Evolutionary conservation across 1,140 invertebrate genomes (phyloP).

Genomic region (Dolichoris vasculosae): DNA sequence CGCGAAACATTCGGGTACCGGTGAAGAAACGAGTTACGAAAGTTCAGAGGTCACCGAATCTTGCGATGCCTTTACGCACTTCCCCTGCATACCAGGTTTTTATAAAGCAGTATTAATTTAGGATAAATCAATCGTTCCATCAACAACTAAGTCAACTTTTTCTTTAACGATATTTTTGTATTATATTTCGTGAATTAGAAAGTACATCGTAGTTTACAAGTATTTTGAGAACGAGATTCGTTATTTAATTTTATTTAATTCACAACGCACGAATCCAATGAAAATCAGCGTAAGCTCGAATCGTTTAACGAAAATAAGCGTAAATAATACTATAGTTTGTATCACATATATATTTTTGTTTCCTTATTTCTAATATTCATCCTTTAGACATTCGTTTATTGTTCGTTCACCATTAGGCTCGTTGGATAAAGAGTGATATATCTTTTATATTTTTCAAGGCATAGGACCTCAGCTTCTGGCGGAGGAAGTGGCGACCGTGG

Average conservation of each 20-base stretch:
- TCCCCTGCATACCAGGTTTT: constrained; percentile 62
- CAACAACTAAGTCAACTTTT: background rate
- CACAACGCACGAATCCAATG: background rate
- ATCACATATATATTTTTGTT: background rate
- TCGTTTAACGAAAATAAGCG: background rate
- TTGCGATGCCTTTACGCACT: background rate
- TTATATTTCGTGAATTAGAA: no score
- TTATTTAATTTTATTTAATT: background rate
- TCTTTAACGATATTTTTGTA: no score
- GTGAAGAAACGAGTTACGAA: background rate
- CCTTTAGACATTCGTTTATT: background rate
- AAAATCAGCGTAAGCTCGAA: background rate
- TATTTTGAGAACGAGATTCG: no score
- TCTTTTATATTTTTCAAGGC: constrained; percentile 56
- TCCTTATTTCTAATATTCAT: background rate
- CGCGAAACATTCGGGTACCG: background rate
- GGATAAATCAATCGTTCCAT: background rate
- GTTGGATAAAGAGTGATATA: background rate
- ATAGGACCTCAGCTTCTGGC: constrained; percentile 66
- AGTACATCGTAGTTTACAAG: no score
- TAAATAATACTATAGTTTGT: background rate
- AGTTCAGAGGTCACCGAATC: background rate
- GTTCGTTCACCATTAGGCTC: background rate
- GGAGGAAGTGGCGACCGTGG: constrained; percentile 65
- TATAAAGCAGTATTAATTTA: background rate